Base-by-base conservation (phyloP, 2,888 invertebrate species). In the Balanococcus diminutus region DNA sequence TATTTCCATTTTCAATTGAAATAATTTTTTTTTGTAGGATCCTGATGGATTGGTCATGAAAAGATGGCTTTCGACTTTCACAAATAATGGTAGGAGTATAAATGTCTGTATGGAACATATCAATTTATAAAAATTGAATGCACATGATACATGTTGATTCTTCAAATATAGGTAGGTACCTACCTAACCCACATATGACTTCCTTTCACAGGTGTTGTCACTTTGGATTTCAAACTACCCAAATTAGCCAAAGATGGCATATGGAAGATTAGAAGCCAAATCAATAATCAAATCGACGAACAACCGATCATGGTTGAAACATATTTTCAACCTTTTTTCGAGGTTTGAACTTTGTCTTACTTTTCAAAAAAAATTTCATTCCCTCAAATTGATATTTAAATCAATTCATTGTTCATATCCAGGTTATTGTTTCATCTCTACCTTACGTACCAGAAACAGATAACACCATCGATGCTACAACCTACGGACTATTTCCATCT, bases 41-140 rank as follows among this genome's bases (percentile, higher is more conserved):
- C 89, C 90, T 0, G 89, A 90, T 87, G 90, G 89, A 19, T 89
- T 89, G 81, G 88, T 90, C 19, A 90, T 90, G 90, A 89, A 90
- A 86, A 88, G 90, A 82, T 90, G 90, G 90, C 89, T 90, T 16
- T 90, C 90, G 4, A 88, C 89, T 9, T 89, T 89, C 31, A 89
- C 90, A 42, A 90, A 90, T 87, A 89, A 89, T 87, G 90, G 90
- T 90, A 88, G 87, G 31, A 28, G 3, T 39, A 6, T 61, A 2
- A 67, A 61, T 79, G n/a, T n/a, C n/a, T n/a, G n/a, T n/a, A n/a
- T n/a, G n/a, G n/a, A n/a, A n/a, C n/a, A n/a, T n/a, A n/a, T n/a
- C n/a, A n/a, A n/a, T n/a, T n/a, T n/a, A n/a, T n/a, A n/a, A n/a
- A n/a, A n/a, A n/a, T n/a, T n/a, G n/a, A n/a, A n/a, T n/a, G n/a